Evolutionary conservation across 2,888 invertebrate species (phyloP), one percentile per base, ranked within the genome.

Genomic region (Diarsia brunnea): DNA sequence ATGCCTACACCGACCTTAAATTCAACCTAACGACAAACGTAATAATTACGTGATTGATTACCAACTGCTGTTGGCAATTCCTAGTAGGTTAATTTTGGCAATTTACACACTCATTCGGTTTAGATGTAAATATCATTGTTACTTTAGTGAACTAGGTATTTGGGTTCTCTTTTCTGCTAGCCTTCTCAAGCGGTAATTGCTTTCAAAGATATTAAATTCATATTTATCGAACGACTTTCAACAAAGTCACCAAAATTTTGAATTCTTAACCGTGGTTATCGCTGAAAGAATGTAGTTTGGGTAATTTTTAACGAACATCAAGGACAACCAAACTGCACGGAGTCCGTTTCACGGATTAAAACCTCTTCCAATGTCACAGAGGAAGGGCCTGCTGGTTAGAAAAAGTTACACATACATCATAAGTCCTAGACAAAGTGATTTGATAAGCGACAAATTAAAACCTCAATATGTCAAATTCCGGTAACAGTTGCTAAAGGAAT

Each of bases 1-100:
- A 43, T 66, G 27, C 60, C 61, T 24, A 75, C 79, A 43, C 69
- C 31, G 4, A 11, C 0, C 21, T 63, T 63, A 31, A 58, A 63
- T 45, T 61, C 19, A 45, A 67, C 14, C 12, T 14, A 55, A 31
- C 49, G 68, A 2, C 10, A n/a, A 4, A 21, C n/a, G 8, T 10
- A 60, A 47, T 49, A 31, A 45, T 47, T 55, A 49, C n/a, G 14
- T 49, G 11, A 27, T 43, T 47, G 24, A 21, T 53, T 51, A 38
- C 16, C 16, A 16, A 16, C 8, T 16, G 27, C n/a, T 51, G 24
- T 27, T 69, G 21, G 16, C 7, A 11, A 47, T 43, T 55, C 14
- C 16, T 16, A 16, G 1, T 16, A 16, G 27, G 0, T 8, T 24
- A 19, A 60, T 47, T 70, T 61, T 24, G 11, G 8, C 16, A 24